Evolutionary conservation across 2,888 invertebrate genomes (phyloP).

Genomic region (Cybosia mesomella): DNA sequence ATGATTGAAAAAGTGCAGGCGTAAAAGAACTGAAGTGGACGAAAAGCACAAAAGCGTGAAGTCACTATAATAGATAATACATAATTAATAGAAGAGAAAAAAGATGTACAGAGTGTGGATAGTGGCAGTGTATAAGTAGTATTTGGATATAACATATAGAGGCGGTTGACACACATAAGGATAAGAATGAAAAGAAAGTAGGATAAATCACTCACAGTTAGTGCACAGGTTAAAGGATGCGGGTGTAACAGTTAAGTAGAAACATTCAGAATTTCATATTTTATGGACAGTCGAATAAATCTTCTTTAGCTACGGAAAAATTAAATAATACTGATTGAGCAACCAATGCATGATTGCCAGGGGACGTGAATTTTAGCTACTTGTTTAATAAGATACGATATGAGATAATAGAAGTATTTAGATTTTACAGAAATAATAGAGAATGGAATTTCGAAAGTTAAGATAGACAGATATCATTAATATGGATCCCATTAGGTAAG

Average conservation of each 20-base stretch:
- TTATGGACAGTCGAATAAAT: constrained; percentile 77
- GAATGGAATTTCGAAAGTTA: constrained; percentile 35
- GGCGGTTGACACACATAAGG: constrained; percentile 72
- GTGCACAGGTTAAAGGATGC: constrained; percentile 84
- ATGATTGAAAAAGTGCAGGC: constrained; percentile 76
- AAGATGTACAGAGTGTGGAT: constrained; percentile 83
- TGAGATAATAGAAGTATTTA: constrained; percentile 40
- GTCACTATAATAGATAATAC: constrained; percentile 70
- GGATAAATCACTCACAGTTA: constrained; percentile 85
- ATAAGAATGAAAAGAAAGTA: constrained; percentile 76
- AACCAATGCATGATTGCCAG: constrained; percentile 71
- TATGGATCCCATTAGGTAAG: constrained; percentile 36
- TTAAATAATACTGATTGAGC: constrained; percentile 68
- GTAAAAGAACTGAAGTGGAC: constrained; percentile 75
- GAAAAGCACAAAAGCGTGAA: constrained; percentile 84
- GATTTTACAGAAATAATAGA: constrained; percentile 41
- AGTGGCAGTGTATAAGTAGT: constrained; percentile 80
- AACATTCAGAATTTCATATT: constrained; percentile 80
- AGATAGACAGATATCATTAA: constrained; percentile 46
- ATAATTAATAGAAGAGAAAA: constrained; percentile 75
- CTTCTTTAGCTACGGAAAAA: constrained; percentile 81
- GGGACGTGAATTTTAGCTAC: constrained; percentile 47
- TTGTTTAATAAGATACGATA: constrained; percentile 40
- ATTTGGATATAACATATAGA: constrained; percentile 75
- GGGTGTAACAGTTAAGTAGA: constrained; percentile 84